These are phyloP conservation scores for Heterodera schachtii DNA, from an alignment of 1,140 invertebrate genomes.

Conservation along the genomic window DNA sequence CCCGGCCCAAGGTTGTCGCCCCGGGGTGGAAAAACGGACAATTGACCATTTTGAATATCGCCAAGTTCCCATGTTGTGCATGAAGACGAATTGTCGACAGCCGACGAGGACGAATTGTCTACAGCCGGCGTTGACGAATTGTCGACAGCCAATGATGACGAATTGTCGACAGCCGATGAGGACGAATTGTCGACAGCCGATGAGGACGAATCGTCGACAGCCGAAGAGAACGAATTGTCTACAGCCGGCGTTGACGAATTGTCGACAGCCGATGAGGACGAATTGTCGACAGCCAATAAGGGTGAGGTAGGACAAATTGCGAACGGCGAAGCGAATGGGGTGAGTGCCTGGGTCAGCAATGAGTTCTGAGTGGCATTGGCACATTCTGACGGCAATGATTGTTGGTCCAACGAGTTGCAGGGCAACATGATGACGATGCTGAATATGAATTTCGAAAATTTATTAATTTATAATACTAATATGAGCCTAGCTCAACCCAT, in stretches of 20 bases:
- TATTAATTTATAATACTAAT: neutral
- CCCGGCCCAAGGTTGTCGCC: constrained; percentile 26
- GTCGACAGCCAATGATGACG: neutral
- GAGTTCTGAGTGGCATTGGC: constrained; percentile 11
- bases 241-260: neutral
- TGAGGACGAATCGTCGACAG: neutral
- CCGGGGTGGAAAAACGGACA: constrained; percentile 25
- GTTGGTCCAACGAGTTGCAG: constrained; percentile 6
- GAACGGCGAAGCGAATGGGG: constrained; percentile 20
- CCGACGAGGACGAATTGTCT: neutral
- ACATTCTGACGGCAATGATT: constrained; percentile 2
- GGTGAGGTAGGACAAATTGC: constrained; percentile 4
- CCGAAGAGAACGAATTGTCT: neutral
- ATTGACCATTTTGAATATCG: neutral
- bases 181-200: neutral
- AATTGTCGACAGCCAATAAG: neutral
- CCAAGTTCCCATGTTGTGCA: neutral
- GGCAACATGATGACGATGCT: constrained; percentile 11
- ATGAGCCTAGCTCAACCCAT: neutral
- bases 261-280: neutral
- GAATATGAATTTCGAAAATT: constrained; percentile 3
- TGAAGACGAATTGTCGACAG: neutral
- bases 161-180: neutral
- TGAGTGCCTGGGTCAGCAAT: constrained; percentile 23
- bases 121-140: neutral